These are phyloP conservation scores for Opisthocomus hoazin DNA, from an alignment of 2,113 vertebrate genomes.

Conservation along the genomic window DNA sequence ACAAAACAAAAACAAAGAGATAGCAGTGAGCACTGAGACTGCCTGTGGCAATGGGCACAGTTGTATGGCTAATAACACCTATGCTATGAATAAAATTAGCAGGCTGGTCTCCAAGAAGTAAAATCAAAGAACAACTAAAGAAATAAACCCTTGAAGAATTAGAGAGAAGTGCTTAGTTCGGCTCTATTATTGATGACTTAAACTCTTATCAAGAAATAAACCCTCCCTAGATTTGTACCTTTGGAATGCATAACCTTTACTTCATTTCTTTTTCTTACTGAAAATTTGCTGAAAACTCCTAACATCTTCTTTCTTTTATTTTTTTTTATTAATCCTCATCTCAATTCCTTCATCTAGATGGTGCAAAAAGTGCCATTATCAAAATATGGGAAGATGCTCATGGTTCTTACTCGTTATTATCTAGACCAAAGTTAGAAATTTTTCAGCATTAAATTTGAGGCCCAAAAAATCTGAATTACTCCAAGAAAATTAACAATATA, in stretches of 20 bases:
- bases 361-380: not conserved
- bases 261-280: not conserved
- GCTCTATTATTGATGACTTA: not conserved
- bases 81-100: conserved; percentile 31
- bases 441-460: not conserved
- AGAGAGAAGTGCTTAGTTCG: not conserved
- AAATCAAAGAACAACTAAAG: conserved; percentile 32
- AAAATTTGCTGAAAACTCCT: not conserved
- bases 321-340: not conserved
- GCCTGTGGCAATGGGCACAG: conserved; percentile 26
- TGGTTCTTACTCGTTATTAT: not conserved
- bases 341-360: not conserved
- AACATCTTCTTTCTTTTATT: not conserved
- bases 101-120: conserved; percentile 7
- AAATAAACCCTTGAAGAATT: not conserved
- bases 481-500: not conserved
- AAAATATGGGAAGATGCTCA: not conserved
- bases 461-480: not conserved
- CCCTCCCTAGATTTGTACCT: not conserved
- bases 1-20: conserved; percentile 30
- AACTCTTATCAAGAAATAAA: not conserved
- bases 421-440: not conserved
- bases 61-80: conserved; percentile 25
- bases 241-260: not conserved
- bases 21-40: not conserved